Evolutionary conservation across 1,140 invertebrate species (phyloP).

Genomic region (Drosophila nigromelanica): DNA sequence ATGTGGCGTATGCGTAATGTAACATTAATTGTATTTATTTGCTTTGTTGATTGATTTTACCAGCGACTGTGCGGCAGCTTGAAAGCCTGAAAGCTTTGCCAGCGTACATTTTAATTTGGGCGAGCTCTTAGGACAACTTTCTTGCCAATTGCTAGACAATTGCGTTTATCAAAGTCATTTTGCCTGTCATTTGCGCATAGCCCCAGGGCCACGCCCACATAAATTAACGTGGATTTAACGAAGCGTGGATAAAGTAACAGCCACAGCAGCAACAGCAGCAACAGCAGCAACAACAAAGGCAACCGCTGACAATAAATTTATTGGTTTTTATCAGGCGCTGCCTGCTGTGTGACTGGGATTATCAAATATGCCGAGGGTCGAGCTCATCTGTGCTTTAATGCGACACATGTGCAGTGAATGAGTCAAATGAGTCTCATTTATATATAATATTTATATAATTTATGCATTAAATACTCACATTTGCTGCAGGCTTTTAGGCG

Average conservation of each 20-base stretch:
- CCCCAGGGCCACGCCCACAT: slow-evolving; percentile 63
- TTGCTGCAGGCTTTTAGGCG: slow-evolving; percentile 58
- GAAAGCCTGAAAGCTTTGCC: neutral
- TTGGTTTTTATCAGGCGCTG: slow-evolving; percentile 67
- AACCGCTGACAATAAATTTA: slow-evolving; percentile 72
- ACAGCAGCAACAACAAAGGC: slow-evolving; percentile 26
- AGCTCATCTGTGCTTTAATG: slow-evolving; percentile 33
- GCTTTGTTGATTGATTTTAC: slow-evolving; percentile 74
- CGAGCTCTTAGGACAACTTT: slow-evolving; percentile 4
- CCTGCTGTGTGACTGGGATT: slow-evolving; percentile 28
- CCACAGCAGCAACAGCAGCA: slow-evolving; percentile 16
- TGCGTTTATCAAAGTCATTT: slow-evolving; percentile 79
- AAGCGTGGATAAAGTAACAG: slow-evolving; percentile 53
- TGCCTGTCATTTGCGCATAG: slow-evolving; percentile 46
- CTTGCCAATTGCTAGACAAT: slow-evolving; percentile 48
- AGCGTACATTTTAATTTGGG: slow-evolving; percentile 39
- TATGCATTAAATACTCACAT: slow-evolving; percentile 44
- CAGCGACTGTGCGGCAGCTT: neutral
- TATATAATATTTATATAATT: slow-evolving; percentile 37
- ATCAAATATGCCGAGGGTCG: slow-evolving; percentile 54
- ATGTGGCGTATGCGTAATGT: slow-evolving; percentile 70
- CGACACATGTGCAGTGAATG: slow-evolving; percentile 46
- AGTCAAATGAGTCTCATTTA: slow-evolving; percentile 56
- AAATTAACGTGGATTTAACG: slow-evolving; percentile 77
- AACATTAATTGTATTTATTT: slow-evolving; percentile 81